These are phyloP conservation scores for Nannospalax galili DNA, from an alignment of 2,113 vertebrate species.

Conservation along the genomic window DNA sequence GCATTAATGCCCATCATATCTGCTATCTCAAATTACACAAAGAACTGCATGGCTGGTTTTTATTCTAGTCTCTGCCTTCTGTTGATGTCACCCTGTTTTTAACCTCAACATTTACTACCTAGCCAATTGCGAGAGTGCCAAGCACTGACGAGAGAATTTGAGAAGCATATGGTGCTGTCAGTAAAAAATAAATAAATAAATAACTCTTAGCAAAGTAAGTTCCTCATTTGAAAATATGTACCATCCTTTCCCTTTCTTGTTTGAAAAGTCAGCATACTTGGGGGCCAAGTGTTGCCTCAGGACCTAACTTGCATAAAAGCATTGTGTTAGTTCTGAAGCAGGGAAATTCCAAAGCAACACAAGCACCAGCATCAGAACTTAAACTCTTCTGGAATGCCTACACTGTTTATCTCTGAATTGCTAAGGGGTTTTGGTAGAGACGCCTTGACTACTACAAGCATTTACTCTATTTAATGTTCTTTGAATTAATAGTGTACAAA, in stretches of 20 bases:
- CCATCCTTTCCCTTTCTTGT: conserved; percentile 38
- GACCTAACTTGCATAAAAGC: conserved; percentile 65
- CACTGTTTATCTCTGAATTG: conserved; percentile 70
- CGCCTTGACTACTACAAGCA: conserved; percentile 61
- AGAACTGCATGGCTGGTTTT: conserved; percentile 39
- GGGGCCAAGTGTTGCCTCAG: conserved; percentile 6
- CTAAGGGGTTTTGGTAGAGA: conserved; percentile 69
- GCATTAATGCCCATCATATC: background rate
- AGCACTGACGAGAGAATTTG: conserved; percentile 52
- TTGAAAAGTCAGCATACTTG: conserved; percentile 68
- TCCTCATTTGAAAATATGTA: conserved; percentile 64
- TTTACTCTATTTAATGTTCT: conserved; percentile 79
- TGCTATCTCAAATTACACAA: background rate
- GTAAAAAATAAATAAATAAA: conserved; percentile 51
- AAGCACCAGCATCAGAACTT: background rate
- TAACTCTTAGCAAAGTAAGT: conserved; percentile 54
- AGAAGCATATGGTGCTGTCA: conserved; percentile 21
- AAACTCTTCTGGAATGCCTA: background rate
- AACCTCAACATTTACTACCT: conserved; percentile 37
- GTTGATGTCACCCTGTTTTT: background rate
- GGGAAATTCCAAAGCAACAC: conserved; percentile 65
- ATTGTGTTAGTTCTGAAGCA: background rate
- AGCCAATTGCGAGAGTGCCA: background rate
- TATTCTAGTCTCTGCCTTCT: conserved; percentile 53
- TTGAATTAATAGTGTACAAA: conserved; percentile 85